Conservation (phyloP, 2,113 vertebrate species). For the Rhinolophus ferrumequinum region DNA sequence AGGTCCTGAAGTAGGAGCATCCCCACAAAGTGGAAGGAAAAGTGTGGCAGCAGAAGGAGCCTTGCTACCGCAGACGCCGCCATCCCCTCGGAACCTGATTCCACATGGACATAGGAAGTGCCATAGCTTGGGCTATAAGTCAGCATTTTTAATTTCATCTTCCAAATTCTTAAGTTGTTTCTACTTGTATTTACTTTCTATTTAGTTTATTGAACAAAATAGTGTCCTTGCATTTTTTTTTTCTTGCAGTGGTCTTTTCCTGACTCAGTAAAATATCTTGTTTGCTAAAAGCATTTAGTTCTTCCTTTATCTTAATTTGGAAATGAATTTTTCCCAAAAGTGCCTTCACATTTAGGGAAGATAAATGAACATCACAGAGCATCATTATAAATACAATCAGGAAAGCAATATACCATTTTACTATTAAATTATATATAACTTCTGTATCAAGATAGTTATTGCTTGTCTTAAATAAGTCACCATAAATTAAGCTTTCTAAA, state of each 20-base stretch:
- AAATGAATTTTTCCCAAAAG: slow-evolving; percentile 38
- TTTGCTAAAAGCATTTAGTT: slow-evolving; percentile 48
- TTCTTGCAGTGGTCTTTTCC: neutral
- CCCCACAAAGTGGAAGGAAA: slow-evolving; percentile 93
- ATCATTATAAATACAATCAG: neutral
- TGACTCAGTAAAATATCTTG: neutral
- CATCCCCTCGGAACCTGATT: slow-evolving; percentile 95
- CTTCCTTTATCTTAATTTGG: slow-evolving; percentile 18
- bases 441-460: neutral
- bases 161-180: neutral
- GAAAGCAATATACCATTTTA: neutral
- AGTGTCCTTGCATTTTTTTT: neutral
- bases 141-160: slow-evolving; percentile 77
- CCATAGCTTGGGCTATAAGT: slow-evolving; percentile 99
- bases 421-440: neutral
- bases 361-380: neutral
- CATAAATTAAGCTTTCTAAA: slow-evolving; percentile 24
- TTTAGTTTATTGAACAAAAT: neutral
- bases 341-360: neutral
- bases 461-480: slow-evolving; percentile 17
- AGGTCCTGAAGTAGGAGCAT: slow-evolving; percentile 94
- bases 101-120: slow-evolving; percentile 97
- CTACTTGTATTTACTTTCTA: neutral
- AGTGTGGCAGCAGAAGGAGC: slow-evolving; percentile 89
- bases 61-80: slow-evolving; percentile 92